phyloP scores from a whole-genome alignment of 2,797 vertebrate species.

The Pseudopleuronectes americanus region DNA sequence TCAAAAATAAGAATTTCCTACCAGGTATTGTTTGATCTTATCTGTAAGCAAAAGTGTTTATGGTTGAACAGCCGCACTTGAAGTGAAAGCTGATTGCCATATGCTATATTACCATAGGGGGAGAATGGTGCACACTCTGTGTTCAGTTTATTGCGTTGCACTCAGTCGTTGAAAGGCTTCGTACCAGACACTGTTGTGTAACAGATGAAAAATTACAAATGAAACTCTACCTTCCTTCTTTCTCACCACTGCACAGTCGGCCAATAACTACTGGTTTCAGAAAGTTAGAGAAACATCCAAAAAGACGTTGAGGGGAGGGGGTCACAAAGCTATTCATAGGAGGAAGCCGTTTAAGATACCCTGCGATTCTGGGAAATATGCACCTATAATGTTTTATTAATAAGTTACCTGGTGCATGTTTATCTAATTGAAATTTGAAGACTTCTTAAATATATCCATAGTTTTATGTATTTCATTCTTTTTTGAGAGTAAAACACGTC shows the following conservation, averaged over 20 bases:
- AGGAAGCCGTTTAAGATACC: neutral
- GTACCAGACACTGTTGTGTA: neutral
- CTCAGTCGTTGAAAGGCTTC: neutral
- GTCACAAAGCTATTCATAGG: neutral
- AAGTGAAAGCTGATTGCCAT: neutral
- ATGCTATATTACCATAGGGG: too few species aligned
- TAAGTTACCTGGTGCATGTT: neutral
- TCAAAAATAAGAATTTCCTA: too few species aligned
- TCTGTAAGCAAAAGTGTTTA: neutral
- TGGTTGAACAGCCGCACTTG: neutral
- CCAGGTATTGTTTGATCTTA: too few species aligned
- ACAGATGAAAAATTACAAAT: neutral
- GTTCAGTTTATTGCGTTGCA: too few species aligned
- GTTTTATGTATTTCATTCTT: neutral
- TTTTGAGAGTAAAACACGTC: neutral
- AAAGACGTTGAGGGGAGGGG: neutral
- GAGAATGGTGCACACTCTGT: neutral
- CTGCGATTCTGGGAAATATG: neutral
- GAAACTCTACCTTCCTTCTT: neutral
- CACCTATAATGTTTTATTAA: too few species aligned
- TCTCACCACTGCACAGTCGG: neutral
- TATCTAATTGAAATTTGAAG: neutral
- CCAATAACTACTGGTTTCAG: neutral
- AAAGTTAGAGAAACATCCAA: neutral
- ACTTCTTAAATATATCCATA: neutral